Percentiles rank a stretch among this genome's conserved stretches.
These are phyloP conservation scores for Oligia fasciuncula DNA, from an alignment of 2,888 invertebrate genomes.

Conservation along the genomic window DNA sequence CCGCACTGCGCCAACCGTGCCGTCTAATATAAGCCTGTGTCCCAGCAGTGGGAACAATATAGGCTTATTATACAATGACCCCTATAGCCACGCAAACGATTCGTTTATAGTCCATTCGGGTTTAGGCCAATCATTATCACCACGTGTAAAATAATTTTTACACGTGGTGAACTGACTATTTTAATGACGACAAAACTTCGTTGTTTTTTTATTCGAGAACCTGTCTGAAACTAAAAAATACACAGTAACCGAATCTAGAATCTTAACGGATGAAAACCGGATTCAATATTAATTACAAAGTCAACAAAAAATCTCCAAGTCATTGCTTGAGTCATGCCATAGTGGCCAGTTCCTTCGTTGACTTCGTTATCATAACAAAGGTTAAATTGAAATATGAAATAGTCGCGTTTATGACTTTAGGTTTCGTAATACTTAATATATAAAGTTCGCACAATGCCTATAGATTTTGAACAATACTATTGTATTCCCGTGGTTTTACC, in stretches of 20 bases:
- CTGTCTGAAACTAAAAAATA: slow-evolving; percentile 18
- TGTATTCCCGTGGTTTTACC: neutral
- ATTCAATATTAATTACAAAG: slow-evolving; percentile 21
- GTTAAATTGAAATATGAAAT: neutral
- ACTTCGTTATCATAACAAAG: neutral
- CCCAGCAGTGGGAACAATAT: no score
- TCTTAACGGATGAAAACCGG: slow-evolving; percentile 23
- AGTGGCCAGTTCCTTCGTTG: neutral
- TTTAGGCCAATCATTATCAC: no score
- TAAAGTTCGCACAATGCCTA: neutral
- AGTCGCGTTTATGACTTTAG: neutral
- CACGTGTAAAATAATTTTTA: no score
- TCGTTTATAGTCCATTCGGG: no score
- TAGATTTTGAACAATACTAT: neutral
- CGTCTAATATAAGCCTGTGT: no score
- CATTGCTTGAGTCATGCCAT: slow-evolving; percentile 30
- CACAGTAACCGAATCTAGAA: slow-evolving; percentile 27
- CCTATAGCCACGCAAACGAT: no score
- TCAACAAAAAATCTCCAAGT: slow-evolving; percentile 24
- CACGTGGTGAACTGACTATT: neutral
- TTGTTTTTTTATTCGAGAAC: neutral
- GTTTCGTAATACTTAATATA: neutral
- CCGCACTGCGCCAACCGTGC: no score
- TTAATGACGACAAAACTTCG: neutral
- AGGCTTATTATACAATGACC: no score